Base-by-base conservation (phyloP, 2,797 vertebrate species). In the Allobates femoralis region DNA sequence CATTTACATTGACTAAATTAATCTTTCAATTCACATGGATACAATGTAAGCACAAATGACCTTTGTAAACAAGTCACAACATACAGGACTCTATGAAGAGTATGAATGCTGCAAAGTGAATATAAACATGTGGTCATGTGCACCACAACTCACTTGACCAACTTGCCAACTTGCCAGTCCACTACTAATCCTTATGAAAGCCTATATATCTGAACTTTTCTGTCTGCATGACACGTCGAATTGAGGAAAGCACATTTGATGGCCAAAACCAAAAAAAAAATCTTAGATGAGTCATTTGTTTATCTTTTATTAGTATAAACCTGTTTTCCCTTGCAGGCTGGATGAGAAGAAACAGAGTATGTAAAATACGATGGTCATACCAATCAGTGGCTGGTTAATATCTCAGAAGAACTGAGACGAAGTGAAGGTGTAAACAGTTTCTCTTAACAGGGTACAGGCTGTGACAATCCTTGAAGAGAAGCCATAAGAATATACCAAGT, bases 281-380 rank as follows among this genome's bases (percentile, higher is more conserved):
- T 28, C 32, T 69, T 51, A 15, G 41, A 79, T 14, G 32, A 16
- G 19, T n/a, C 23, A 79, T 62, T 46, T 26, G 56, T 79, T 79
- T 41, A 60, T 79, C 21, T 79, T 79, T 41, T 62, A 79, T 79
- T 79, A 32, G 51, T 77, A 16, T 77, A 55, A 76, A 79, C 21
- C 34, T 1, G 16, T 18, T 67, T 26, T 21, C 30, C 60, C 15
- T 64, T 23, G 23, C n/a, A 12, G 30, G 34, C 21, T 66, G 16
- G 41, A 66, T 67, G 60, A 64, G 26, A 81, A 51, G 50, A 50
- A 60, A 60, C 77, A 62, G 23, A n/a, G 15, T 62, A n/a, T 15
- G 4, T 79, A 34, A 81, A 81, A 81, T 15, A 64, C 10, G 4
- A 80, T 51, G 46, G 79, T 28, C 23, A 16, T 16, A n/a, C 56